Evolutionary conservation across 2,888 invertebrate species (phyloP), one percentile per base, ranked within the genome.

Genomic region (Antheraea yamamai): DNA sequence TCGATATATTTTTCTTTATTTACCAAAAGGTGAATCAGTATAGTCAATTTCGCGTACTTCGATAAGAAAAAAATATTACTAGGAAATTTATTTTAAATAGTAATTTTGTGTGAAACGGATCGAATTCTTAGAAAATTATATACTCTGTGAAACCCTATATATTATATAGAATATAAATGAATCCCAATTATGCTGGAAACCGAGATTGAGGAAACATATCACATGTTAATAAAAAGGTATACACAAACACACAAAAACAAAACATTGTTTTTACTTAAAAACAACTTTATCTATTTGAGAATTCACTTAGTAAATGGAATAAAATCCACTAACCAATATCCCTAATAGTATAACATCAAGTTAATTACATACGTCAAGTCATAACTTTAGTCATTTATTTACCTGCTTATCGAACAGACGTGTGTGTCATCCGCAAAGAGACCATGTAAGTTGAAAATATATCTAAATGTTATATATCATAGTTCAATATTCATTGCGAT

Each of bases 341-440:
- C 64, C 16, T 30, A 16, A 14, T 26, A 16, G 16, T 16, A 8
- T 30, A 30, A 10, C 64, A 66, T 66, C 64, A 30, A 47, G 64
- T 30, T 66, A 14, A 30, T 14, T 39, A n/a, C 35, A 39, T 20
- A 39, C 18, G 18, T n/a, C 39, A 70, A 39, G 30, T 39, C 39
- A 39, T 39, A 70, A 70, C 70, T 70, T 70, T 70, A 70, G 70
- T 70, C 70, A 70, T 70, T 70, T 39, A 39, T 70, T 70, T 39
- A 70, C 39, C 39, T 39, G 39, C 23, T 70, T 70, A 39, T 39
- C 10, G 70, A n/a, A 39, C 39, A 26, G 70, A 70, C 70, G 70
- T 70, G 70, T 70, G 70, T 39, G 39, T 39, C 70, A 70, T 39
- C n/a, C 35, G 20, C 39, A 4, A 39, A 18, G 39, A 20, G 20